phyloP scores from a whole-genome alignment of 2,888 invertebrate species.

The Eudasyphora cyanicolor region DNA sequence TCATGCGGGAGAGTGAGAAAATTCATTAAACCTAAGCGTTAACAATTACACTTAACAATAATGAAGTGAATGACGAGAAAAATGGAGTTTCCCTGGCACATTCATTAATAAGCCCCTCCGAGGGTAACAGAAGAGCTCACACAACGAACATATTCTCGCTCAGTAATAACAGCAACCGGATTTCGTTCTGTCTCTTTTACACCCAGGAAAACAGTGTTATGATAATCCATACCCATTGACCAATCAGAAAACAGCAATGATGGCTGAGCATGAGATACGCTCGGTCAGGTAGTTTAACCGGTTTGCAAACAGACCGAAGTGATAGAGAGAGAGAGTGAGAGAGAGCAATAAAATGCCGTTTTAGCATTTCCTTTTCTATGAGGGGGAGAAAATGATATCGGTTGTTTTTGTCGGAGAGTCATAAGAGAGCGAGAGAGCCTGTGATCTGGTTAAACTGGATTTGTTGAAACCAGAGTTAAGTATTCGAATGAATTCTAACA shows the following conservation, averaged over 20 bases:
- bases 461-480: conserved; percentile 69
- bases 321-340: conserved; percentile 22
- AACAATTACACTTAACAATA: conserved; percentile 73
- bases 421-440: background rate
- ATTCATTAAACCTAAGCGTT: conserved; percentile 76
- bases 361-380: too few relatives aligned
- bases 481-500: conserved; percentile 49
- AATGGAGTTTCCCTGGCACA: conserved; percentile 64
- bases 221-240: conserved; percentile 5
- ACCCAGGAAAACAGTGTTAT: background rate
- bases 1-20: conserved; percentile 70
- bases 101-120: background rate
- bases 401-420: too few relatives aligned
- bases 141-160: background rate
- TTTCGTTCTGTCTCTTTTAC: too few relatives aligned
- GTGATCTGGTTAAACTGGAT: conserved; percentile 67
- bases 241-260: conserved; percentile 59
- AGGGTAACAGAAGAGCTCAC: background rate
- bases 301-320: conserved; percentile 9
- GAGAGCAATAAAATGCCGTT: too few relatives aligned
- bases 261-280: conserved; percentile 18
- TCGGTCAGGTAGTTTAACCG: conserved; percentile 32
- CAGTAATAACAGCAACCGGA: background rate
- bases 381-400: too few relatives aligned
- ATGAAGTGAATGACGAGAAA: conserved; percentile 54